These are phyloP conservation scores for Elegia similella DNA, from an alignment of 2,888 invertebrate genomes.

Conservation along the genomic window DNA sequence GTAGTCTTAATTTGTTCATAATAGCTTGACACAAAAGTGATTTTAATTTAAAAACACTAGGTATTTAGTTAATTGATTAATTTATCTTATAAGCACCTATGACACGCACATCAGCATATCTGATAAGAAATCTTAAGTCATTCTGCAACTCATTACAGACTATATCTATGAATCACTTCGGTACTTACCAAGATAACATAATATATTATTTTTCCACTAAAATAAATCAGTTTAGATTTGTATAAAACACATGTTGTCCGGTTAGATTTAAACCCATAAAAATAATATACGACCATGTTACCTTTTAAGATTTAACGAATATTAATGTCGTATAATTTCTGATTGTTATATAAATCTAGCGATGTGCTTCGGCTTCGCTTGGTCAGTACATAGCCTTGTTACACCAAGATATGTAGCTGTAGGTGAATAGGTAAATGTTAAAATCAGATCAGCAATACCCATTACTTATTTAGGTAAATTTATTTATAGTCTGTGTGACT, in stretches of 20 bases:
- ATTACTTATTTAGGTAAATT: too few species aligned
- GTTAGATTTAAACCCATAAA: constrained; percentile 3
- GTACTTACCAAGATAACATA: not conserved
- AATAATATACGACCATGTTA: constrained; percentile 14
- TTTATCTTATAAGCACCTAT: not conserved
- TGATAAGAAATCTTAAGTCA: not conserved
- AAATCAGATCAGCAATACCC: too few species aligned
- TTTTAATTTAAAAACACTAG: too few species aligned
- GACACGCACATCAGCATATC: not conserved
- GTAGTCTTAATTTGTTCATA: too few species aligned
- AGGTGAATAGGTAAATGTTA: too few species aligned
- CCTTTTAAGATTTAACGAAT: not conserved
- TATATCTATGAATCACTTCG: not conserved
- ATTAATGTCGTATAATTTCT: not conserved
- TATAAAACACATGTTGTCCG: constrained; percentile 27
- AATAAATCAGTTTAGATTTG: constrained; percentile 1
- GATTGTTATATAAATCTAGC: not conserved
- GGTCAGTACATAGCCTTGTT: too few species aligned
- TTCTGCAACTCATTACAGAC: not conserved
- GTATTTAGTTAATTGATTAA: not conserved
- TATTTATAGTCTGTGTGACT: too few species aligned
- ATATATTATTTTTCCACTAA: not conserved
- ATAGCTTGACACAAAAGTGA: too few species aligned
- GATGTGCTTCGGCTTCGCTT: too few species aligned
- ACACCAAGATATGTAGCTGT: too few species aligned